Base-by-base conservation (phyloP, 2,888 invertebrate genomes). In the Entomobrya multifasciata region DNA sequence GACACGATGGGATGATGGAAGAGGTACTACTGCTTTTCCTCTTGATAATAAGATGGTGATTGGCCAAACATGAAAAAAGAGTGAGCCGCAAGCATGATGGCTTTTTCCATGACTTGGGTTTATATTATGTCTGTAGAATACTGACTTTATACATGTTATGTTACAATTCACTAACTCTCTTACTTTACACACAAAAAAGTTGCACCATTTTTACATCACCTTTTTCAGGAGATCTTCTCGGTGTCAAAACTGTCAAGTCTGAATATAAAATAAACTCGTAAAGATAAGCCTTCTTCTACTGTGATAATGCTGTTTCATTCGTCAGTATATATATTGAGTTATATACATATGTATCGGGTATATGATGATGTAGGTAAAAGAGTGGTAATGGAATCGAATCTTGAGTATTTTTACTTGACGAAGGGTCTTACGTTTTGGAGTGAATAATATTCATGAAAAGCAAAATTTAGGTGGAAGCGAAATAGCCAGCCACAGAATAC, bases 241-340 rank as follows among this genome's bases (percentile, higher is more conserved):
- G 85, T 85, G 85, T 85, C 85, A 85, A 85, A 85, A 85, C 67
- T 78, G 85, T 85, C 85, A 85, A 85, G 85, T 78, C 77, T 77
- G 85, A 85, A 78, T 85, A 85, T 85, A 85, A 85, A 85, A 85
- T 85, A 85, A 85, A 78, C 85, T 78, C 85, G 60, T 85, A 85
- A 85, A 85, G 85, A 85, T 85, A 85, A 85, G 85, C 78, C 85
- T 85, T 25, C 60, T 65, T 60, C 36, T 74, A 74, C 41, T 62
- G 6, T 57, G 13, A 6, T 55, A 27, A 25, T 30, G 36, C 15
- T 65, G 65, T 65, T 60, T 17, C 77, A 57, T 84, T 77, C 67
- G 30, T 30, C 62, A 41, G 52, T 77, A 62, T 57, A n/a, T n/a
- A n/a, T n/a, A n/a, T n/a, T n/a, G n/a, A n/a, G n/a, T n/a, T n/a